phyloP scores from a whole-genome alignment of 1,140 invertebrate genomes.

The Habropoda laboriosa region DNA sequence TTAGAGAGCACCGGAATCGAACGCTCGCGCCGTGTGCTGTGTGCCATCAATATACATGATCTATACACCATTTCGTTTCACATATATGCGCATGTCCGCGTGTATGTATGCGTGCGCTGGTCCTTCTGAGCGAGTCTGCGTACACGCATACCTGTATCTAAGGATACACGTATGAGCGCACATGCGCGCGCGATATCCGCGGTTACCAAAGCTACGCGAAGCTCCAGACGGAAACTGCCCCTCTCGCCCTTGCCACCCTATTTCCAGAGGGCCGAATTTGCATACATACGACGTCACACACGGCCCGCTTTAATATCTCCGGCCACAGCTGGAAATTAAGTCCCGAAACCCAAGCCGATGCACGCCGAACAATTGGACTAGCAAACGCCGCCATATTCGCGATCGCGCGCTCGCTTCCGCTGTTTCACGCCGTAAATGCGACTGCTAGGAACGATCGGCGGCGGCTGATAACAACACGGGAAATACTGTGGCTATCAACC shows the following conservation, averaged over 20 bases:
- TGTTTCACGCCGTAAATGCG: slow-evolving; percentile 52
- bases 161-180: slow-evolving; percentile 32
- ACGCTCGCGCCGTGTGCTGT: slow-evolving; percentile 62
- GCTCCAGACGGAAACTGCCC: slow-evolving; percentile 71
- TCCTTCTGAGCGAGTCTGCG: slow-evolving; percentile 25
- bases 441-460: slow-evolving; percentile 37
- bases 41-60: slow-evolving; percentile 77
- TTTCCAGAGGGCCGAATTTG: slow-evolving; percentile 73
- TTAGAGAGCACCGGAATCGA: slow-evolving; percentile 75
- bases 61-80: slow-evolving; percentile 70
- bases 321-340: slow-evolving; percentile 77
- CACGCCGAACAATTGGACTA: slow-evolving; percentile 54
- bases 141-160: not conserved
- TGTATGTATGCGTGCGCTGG: slow-evolving; percentile 9
- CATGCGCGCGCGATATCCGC: slow-evolving; percentile 69
- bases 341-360: slow-evolving; percentile 63
- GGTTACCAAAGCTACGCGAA: slow-evolving; percentile 73
- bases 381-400: slow-evolving; percentile 52
- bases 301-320: slow-evolving; percentile 77
- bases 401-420: slow-evolving; percentile 56
- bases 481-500: slow-evolving; percentile 43
- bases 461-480: slow-evolving; percentile 40
- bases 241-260: not conserved
- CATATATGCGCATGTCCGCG: slow-evolving; percentile 1
- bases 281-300: slow-evolving; percentile 80